Percentiles rank a stretch among this genome's conserved stretches.
Evolutionary conservation across 2,888 invertebrate species (phyloP).

Genomic region (Acanthosepion lycidas): DNA sequence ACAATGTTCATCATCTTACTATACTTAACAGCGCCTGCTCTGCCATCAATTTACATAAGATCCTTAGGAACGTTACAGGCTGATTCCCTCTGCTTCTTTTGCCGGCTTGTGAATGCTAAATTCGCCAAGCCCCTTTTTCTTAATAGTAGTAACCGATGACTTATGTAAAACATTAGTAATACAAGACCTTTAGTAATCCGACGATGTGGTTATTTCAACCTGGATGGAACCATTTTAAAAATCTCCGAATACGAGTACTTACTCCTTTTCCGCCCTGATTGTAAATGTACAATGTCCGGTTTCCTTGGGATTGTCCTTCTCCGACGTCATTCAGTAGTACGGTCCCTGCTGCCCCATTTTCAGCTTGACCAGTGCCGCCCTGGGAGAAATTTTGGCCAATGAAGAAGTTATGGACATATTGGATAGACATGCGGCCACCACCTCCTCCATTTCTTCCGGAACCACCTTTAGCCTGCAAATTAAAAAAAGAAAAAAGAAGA

Average conservation of each 20-base stretch:
- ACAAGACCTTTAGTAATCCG: too few species aligned
- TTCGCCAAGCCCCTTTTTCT: too few species aligned
- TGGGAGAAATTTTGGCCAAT: slow-evolving; percentile 56
- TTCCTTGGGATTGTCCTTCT: slow-evolving; percentile 46
- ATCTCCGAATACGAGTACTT: slow-evolving; percentile 35
- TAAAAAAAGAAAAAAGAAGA: not conserved
- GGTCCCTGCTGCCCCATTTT: slow-evolving; percentile 64
- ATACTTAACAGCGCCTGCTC: too few species aligned
- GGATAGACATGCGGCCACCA: slow-evolving; percentile 61
- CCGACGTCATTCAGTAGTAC: slow-evolving; percentile 49
- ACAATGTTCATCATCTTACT: too few species aligned
- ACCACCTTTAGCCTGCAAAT: slow-evolving; percentile 61
- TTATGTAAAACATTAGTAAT: too few species aligned
- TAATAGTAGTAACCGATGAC: too few species aligned
- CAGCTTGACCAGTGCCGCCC: slow-evolving; percentile 58
- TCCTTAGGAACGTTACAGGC: too few species aligned
- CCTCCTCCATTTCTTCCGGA: slow-evolving; percentile 60
- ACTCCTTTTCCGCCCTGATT: slow-evolving; percentile 60
- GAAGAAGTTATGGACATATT: slow-evolving; percentile 56
- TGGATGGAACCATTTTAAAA: too few species aligned
- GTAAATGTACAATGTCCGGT: slow-evolving; percentile 57
- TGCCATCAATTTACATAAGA: too few species aligned
- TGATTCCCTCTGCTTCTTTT: too few species aligned
- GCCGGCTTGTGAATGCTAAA: too few species aligned
- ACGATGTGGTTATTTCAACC: too few species aligned